Percentiles rank a stretch among this genome's conserved stretches.
Conservation (phyloP, 1,140 invertebrate species). For the Dendrolimus punctatus region DNA sequence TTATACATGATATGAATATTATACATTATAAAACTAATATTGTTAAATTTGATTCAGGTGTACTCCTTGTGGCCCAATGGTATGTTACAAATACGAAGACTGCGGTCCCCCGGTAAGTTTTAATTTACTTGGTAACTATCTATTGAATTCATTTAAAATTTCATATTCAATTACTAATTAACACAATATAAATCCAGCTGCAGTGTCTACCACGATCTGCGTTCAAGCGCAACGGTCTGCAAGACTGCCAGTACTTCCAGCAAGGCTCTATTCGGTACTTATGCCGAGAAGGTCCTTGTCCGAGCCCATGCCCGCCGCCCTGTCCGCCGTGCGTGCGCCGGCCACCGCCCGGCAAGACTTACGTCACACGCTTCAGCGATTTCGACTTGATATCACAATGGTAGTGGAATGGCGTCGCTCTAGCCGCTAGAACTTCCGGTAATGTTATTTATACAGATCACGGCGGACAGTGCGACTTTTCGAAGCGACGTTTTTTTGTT, state of each 20-base stretch:
- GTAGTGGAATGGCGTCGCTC: slow-evolving; percentile 32
- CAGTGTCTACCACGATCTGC: slow-evolving; percentile 64
- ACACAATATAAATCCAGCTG: slow-evolving; percentile 35
- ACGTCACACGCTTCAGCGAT: slow-evolving; percentile 62
- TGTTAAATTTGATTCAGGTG: slow-evolving; percentile 35
- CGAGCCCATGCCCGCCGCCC: slow-evolving; percentile 45
- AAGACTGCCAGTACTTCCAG: slow-evolving; percentile 65
- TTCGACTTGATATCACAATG: slow-evolving; percentile 60
- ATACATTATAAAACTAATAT: slow-evolving; percentile 24
- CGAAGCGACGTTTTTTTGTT: slow-evolving; percentile 13
- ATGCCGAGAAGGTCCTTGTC: slow-evolving; percentile 43
- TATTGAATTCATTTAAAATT: background rate
- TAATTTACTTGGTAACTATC: too few species aligned
- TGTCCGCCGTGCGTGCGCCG: slow-evolving; percentile 59
- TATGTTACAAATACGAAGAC: slow-evolving; percentile 68
- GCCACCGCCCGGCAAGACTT: slow-evolving; percentile 60
- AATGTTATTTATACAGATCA: slow-evolving; percentile 31
- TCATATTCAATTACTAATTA: too few species aligned
- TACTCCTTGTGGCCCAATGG: slow-evolving; percentile 61
- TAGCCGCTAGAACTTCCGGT: slow-evolving; percentile 27
- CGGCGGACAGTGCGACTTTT: slow-evolving; percentile 30
- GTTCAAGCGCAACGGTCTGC: slow-evolving; percentile 68
- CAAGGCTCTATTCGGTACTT: slow-evolving; percentile 65
- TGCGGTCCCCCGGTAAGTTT: slow-evolving; percentile 56
- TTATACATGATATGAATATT: slow-evolving; percentile 13